Evolutionary conservation across 2,113 vertebrate species (phyloP), one percentile per base, ranked within the genome.

Genomic region (Lycaon pictus): DNA sequence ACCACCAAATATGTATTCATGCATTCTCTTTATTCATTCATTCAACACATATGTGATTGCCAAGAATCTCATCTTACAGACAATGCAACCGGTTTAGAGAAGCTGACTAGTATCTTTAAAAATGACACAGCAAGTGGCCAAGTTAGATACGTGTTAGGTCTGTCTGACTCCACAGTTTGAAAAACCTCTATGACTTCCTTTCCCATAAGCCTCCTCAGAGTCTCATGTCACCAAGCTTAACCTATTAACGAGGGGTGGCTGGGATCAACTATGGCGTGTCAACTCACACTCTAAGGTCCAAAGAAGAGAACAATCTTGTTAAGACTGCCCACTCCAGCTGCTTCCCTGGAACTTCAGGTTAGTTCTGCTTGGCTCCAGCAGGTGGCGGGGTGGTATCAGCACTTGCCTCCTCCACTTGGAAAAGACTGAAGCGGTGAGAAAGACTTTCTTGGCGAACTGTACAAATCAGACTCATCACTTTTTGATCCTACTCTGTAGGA

Each of bases 311-410:
- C 1, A 23, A n/a, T 69, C 51, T 27, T 15, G 32, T 20, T 51
- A 15, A 15, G 22, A 43, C 7, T 51, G 29, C 12, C 43, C 32
- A 20, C 17, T 16, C 1, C 27, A 22, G 4, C 83, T 53, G 4
- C 17, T 29, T 58, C 58, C 32, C 27, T n/a, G 72, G 43, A 19
- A 82, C 0, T 65, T 53, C 0, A 12, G 17, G 43, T 97, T 32
- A 69, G 77, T 88, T 92, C 93, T 65, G n/a, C 22, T 74, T 7
- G 10, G 1, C 15, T 55, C 97, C 98, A 87, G 98, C 67, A 98
- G 98, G 87, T 96, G 98, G 97, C 97, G 95, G 96, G 10, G 32
- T 93, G 96, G 89, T 23, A 95, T 60, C 55, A 86, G 22, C 6
- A 7, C n/a, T 89, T 29, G 10, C 29, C 12, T 62, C 27, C 48